Base-by-base conservation (phyloP, 2,113 vertebrate species). In the Peromyscus californicus region DNA sequence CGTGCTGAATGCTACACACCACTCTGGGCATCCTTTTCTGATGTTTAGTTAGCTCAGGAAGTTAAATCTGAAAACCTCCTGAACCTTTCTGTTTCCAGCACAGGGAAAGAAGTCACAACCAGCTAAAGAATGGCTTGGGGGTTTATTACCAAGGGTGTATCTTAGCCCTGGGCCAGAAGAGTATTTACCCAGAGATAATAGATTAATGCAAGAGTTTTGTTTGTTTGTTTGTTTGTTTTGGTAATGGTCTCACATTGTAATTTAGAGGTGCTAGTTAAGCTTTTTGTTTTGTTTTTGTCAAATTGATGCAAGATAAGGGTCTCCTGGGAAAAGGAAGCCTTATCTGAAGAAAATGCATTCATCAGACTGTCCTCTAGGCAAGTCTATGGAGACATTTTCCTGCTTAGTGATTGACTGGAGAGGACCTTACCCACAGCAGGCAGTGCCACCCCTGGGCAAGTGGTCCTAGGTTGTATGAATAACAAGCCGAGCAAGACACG, bases 11-110 rank as follows among this genome's bases (percentile, higher is more conserved):
- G 45, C 22, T 63, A 13, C 8, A 31, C 26, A 74, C 54, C 31
- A 24, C 57, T 95, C 85, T 91, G 57, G 86, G 87, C 31, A 88
- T 24, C 0, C 1, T 70, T 75, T 90, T 78, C 59, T 67, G 86
- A 74, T 93, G 78, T 74, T 87, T n/a, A 76, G 87, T 89, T 93
- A 90, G 48, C 48, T 76, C 29, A 10, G 61, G 75, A 97, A 70
- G 69, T 88, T 97, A 93, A 92, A 88, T 36, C 48, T 91, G 69
- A 83, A n/a, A 59, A 69, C 22, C 84, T 82, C 42, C 63, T 86
- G 33, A 33, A 65, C n/a, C 15, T 24, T 15, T 59, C 31, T 70
- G 16, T 93, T 80, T 91, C 54, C 48, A 87, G 57, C 15, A 3
- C 0, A 31, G 70, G 39, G 65, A 78, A 95, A 89, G 79, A 85